A percentile compares a stretch with the other conserved stretches of the same genome.
Evolutionary conservation across 2,888 invertebrate genomes (phyloP).

Genomic region (Lycocerus yunnanus): DNA sequence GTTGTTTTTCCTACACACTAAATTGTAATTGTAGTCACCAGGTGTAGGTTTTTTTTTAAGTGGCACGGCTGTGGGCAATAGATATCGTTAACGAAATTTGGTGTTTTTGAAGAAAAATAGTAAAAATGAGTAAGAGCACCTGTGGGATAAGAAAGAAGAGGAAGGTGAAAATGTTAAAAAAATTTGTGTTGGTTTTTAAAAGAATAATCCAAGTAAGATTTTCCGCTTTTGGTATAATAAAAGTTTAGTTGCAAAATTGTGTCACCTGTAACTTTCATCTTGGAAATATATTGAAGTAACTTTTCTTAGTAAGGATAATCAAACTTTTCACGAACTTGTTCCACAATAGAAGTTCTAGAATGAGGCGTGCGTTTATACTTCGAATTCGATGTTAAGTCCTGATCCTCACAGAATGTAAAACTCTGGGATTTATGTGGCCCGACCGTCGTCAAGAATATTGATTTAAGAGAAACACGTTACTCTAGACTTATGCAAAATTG

Average conservation of each 20-base stretch:
- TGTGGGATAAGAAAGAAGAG: neutral
- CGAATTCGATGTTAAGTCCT: constrained; percentile 36
- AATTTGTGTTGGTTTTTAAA: neutral
- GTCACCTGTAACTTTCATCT: constrained; percentile 19
- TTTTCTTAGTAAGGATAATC: constrained; percentile 30
- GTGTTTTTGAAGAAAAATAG: neutral
- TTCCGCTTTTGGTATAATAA: neutral
- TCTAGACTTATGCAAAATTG: constrained; percentile 32
- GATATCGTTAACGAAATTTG: neutral
- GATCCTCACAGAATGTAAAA: constrained; percentile 41
- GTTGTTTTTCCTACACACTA: too few species aligned
- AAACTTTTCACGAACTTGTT: constrained; percentile 34
- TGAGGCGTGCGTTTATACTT: constrained; percentile 30
- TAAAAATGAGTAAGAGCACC: neutral
- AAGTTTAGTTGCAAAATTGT: constrained; percentile 18
- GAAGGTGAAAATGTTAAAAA: neutral
- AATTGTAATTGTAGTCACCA: too few species aligned
- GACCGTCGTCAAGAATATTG: constrained; percentile 40
- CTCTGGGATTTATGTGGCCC: constrained; percentile 39
- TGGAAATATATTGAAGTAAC: constrained; percentile 25
- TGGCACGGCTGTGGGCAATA: neutral
- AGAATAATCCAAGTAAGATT: neutral
- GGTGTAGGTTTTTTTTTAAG: neutral
- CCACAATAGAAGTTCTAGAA: constrained; percentile 34
- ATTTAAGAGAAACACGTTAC: constrained; percentile 41